phyloP scores from a whole-genome alignment of 30 jellyfish, hydroid and myxozoan genomes.

The Cassiopea andromeda region DNA sequence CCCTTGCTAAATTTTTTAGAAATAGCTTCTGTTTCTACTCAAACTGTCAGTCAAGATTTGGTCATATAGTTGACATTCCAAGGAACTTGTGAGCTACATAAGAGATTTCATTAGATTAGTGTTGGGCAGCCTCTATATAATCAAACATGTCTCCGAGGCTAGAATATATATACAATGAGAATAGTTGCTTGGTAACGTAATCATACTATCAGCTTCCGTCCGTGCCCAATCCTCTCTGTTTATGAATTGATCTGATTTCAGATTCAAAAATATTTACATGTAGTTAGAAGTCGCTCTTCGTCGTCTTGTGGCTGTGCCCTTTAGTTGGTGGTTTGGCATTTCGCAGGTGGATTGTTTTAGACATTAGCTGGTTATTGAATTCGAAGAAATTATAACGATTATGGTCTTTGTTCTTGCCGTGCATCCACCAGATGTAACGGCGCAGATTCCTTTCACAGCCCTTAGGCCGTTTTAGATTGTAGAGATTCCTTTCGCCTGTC shows the following conservation, averaged over 20 bases:
- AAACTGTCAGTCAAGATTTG: no score
- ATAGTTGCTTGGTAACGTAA: conserved; percentile 34
- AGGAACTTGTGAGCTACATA: no score
- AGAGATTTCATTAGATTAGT: not conserved
- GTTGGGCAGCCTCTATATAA: not conserved
- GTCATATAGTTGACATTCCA: no score
- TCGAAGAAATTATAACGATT: conserved; percentile 61
- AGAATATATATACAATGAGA: not conserved
- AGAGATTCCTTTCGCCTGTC: not conserved
- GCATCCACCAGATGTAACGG: conserved; percentile 53
- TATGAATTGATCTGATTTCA: conserved; percentile 50
- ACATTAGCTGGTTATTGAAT: conserved; percentile 66
- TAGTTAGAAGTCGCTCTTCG: conserved; percentile 43
- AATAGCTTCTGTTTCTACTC: no score
- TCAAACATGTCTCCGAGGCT: not conserved
- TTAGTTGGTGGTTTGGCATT: conserved; percentile 76
- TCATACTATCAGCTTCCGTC: conserved; percentile 40
- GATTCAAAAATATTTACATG: conserved; percentile 16
- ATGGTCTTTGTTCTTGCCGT: conserved; percentile 76
- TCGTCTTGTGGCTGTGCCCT: conserved; percentile 75
- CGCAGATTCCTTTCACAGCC: conserved; percentile 35
- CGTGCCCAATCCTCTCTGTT: conserved; percentile 25
- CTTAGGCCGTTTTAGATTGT: conserved; percentile 25
- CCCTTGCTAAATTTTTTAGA: no score
- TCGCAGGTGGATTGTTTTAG: conserved; percentile 72